Conservation (phyloP, 2,797 vertebrate genomes). For the Alca torda region DNA sequence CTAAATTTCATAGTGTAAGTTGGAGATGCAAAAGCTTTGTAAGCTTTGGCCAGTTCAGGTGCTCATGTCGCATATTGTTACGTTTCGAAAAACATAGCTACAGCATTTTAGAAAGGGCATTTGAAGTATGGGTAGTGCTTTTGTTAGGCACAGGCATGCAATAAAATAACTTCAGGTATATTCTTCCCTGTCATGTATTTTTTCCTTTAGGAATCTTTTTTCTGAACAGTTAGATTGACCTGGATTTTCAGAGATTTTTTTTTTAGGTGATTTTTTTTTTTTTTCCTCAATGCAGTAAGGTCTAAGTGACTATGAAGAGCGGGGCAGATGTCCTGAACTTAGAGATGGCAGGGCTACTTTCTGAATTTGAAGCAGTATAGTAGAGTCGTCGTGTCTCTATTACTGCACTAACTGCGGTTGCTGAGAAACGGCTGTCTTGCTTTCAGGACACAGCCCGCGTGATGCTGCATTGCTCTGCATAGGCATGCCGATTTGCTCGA, state of each 20-base stretch:
- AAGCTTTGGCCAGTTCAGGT: neutral
- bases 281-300: neutral
- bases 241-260: neutral
- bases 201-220: neutral
- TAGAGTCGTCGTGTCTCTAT: neutral
- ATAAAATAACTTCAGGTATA: neutral
- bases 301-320: neutral
- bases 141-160: neutral
- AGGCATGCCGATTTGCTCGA: neutral
- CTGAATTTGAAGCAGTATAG: neutral
- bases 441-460: neutral
- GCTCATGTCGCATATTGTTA: neutral
- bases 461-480: neutral
- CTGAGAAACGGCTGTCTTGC: neutral
- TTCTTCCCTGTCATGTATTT: neutral
- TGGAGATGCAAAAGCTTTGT: neutral
- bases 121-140: neutral
- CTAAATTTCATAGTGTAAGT: neutral
- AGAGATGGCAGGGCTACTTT: neutral
- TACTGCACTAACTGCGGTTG: neutral
- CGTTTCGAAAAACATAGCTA: neutral
- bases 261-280: neutral
- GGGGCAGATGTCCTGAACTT: neutral
- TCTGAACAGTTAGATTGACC: neutral
- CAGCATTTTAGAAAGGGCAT: neutral